phyloP scores from a whole-genome alignment of 1,140 invertebrate genomes.

The Cyrtorhinus lividipennis region DNA sequence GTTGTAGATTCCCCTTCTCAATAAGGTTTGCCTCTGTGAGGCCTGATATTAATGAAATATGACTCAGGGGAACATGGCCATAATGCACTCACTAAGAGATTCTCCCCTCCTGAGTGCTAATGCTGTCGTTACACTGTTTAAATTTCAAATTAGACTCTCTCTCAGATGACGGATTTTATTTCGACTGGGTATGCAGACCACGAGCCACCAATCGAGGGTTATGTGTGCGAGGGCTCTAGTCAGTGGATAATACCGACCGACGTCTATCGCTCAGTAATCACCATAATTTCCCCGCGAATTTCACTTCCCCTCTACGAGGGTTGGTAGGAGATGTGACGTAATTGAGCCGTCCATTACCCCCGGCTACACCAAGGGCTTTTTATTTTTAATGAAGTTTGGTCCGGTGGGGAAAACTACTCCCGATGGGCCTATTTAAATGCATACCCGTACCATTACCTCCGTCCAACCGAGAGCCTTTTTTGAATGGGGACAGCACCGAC shows the following conservation, averaged over 20 bases:
- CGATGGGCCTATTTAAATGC: neutral
- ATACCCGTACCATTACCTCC: neutral
- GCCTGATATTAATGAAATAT: conserved; percentile 1
- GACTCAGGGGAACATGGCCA: neutral
- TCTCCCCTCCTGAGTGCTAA: neutral
- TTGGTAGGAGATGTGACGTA: neutral
- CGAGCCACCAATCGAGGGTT: neutral
- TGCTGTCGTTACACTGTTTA: neutral
- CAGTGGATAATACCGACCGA: neutral
- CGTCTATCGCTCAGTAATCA: neutral
- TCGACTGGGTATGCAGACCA: neutral
- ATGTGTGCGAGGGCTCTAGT: neutral
- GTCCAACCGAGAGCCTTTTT: too few species aligned
- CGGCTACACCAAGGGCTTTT: neutral
- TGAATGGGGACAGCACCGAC: too few species aligned
- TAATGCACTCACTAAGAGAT: neutral
- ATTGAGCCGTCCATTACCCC: neutral
- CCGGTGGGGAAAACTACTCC: neutral
- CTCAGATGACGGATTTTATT: neutral
- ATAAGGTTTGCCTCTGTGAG: neutral
- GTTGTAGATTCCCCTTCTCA: neutral
- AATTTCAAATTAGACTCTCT: conserved; percentile 1
- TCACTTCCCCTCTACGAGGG: neutral
- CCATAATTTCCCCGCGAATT: neutral
- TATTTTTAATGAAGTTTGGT: neutral